Evolutionary conservation across 2,797 vertebrate species (phyloP), one percentile per base, ranked within the genome.

Genomic region (Cygnus olor): DNA sequence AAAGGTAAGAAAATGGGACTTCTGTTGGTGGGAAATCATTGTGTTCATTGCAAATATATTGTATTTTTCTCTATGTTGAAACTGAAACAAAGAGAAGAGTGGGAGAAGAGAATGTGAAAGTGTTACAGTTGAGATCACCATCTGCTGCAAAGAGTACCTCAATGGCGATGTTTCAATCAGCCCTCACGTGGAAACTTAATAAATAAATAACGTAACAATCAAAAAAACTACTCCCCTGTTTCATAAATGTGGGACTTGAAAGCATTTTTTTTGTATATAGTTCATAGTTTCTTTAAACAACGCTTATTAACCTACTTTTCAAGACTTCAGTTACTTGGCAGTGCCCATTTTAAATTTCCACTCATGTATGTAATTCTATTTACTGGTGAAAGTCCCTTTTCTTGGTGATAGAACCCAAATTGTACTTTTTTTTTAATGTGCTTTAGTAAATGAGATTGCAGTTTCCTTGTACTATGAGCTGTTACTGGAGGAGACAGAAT

Each of bases 141-240:
- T 40, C 40, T 82, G 42, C 42, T 2, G 5, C 16, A 44, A 22
- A 17, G 45, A 14, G 13, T 20, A 2, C 10, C 6, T 61, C 32
- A 20, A 5, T 54, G 47, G 42, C 38, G 80, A 14, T 1, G 0
- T 51, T 88, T 65, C 56, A 32, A 11, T 3, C 76, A 40, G 7
- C 71, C 32, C 14, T 84, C 7, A 6, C 1, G 0, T 12, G 28
- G 42, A 15, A 25, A 16, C 27, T 28, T 36, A 6, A 47, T 42
- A 36, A n/a, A n/a, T 34, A 78, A 49, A 27, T 17, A 66, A 49
- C 22, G 32, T 21, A 45, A 13, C 44, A 63, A 36, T 7, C n/a
- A 51, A 58, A 19, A 45, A 25, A 24, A 17, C 6, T 16, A 14
- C 0, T 1, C 14, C 8, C 0, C 0, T 7, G 10, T 60, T 60